A percentile compares a stretch with the other conserved stretches of the same genome.
Conservation (phyloP, 2,888 invertebrate species). For the Drosophila koepferae region DNA sequence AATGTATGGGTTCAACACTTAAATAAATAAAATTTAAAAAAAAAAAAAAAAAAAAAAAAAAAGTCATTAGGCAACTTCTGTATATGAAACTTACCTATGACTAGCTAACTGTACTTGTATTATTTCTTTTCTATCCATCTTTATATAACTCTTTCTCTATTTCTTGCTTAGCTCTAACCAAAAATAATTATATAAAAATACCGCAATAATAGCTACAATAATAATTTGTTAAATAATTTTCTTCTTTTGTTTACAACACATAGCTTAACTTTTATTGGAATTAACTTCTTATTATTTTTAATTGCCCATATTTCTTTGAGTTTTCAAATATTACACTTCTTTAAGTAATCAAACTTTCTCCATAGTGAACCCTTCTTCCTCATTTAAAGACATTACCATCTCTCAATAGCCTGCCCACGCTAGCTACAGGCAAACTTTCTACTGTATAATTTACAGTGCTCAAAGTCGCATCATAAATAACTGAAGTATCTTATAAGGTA, state of each 20-base stretch:
- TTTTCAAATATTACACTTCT: background rate
- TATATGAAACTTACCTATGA: background rate
- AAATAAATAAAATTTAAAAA: too few species aligned
- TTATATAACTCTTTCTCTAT: background rate
- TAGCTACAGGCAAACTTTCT: constrained; percentile 1
- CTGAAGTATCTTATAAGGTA: constrained; percentile 9
- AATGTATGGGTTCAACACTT: too few species aligned
- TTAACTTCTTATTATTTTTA: background rate
- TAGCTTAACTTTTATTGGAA: background rate
- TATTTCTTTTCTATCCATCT: background rate
- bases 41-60: too few species aligned
- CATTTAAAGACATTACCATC: background rate
- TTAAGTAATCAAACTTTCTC: background rate
- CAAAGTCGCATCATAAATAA: constrained; percentile 25
- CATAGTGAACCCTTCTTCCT: too few species aligned
- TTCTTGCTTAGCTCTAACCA: background rate
- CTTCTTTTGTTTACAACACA: too few species aligned
- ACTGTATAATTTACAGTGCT: constrained; percentile 7
- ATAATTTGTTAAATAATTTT: background rate
- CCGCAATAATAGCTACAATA: background rate
- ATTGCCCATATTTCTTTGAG: background rate
- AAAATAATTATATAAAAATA: constrained; percentile 2
- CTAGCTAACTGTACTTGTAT: background rate
- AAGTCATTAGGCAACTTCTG: background rate
- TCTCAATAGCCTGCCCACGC: background rate